These are phyloP conservation scores for Temnopleurus reevesii DNA, from an alignment of 53 echinoderm and acorn worm genomes.

Conservation along the genomic window DNA sequence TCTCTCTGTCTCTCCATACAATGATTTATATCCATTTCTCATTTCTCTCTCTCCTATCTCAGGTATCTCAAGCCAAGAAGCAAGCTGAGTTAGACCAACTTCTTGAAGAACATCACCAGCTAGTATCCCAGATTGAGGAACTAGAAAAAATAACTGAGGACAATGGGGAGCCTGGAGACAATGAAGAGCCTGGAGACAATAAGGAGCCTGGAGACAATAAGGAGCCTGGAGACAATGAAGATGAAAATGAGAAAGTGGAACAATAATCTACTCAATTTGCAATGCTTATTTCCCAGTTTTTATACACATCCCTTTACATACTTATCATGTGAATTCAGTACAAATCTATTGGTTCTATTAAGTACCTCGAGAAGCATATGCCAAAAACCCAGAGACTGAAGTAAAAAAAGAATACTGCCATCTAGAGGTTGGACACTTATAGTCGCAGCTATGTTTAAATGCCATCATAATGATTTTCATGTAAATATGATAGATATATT, in stretches of 20 bases:
- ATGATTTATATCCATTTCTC: neutral
- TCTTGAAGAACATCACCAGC: conserved; percentile 84
- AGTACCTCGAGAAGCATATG: neutral
- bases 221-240: neutral
- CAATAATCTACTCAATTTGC: neutral
- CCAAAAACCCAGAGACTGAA: neutral
- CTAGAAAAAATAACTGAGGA: conserved; percentile 72
- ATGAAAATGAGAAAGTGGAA: neutral
- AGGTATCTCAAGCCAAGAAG: conserved; percentile 80
- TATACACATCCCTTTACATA: neutral
- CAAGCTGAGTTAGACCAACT: conserved; percentile 78
- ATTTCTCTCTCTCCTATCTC: neutral
- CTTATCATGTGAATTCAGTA: neutral
- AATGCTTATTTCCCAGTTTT: neutral
- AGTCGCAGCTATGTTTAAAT: neutral
- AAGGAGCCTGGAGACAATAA: neutral
- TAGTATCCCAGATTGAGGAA: conserved; percentile 79
- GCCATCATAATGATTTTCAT: too few relatives aligned
- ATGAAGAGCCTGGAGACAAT: neutral
- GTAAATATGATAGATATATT: too few relatives aligned
- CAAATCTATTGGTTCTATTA: neutral
- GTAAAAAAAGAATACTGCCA: conserved; percentile 16
- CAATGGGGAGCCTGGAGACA: neutral
- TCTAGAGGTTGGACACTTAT: neutral
- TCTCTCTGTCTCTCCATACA: neutral